A percentile compares a stretch with the other conserved stretches of the same genome.
phyloP scores from a whole-genome alignment of 2,888 invertebrate species.

The Hipparchia semele region DNA sequence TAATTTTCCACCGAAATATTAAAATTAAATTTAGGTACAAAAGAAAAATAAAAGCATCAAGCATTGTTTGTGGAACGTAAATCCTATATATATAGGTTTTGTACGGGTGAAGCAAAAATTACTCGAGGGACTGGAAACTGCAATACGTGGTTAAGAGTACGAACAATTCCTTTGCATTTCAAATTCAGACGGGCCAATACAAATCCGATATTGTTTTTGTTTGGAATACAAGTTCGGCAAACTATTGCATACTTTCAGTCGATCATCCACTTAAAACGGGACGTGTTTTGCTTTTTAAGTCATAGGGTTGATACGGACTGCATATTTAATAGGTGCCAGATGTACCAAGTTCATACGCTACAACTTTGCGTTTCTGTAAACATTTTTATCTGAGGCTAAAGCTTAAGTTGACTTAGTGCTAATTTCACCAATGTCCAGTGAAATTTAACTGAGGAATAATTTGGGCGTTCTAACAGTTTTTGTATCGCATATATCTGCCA shows the following conservation, averaged over 20 bases:
- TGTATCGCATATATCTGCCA: too few relatives aligned
- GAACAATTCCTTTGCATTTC: conserved; percentile 8
- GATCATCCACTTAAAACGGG: conserved; percentile 38
- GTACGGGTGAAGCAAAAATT: conserved; percentile 10
- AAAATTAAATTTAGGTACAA: too few relatives aligned
- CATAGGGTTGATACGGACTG: not conserved
- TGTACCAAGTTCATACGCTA: not conserved
- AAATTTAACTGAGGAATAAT: too few relatives aligned
- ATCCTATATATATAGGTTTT: not conserved
- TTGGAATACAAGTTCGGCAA: conserved; percentile 33
- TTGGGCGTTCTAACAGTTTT: too few relatives aligned
- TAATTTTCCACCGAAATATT: too few relatives aligned
- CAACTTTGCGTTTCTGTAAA: not conserved
- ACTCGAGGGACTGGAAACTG: conserved; percentile 9
- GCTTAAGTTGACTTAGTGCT: too few relatives aligned
- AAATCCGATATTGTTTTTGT: conserved; percentile 37
- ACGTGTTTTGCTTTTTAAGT: conserved; percentile 38
- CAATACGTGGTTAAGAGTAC: conserved; percentile 14
- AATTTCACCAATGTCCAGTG: too few relatives aligned
- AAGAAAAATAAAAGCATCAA: not conserved
- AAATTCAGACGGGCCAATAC: conserved; percentile 29
- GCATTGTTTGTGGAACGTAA: not conserved
- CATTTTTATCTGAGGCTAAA: too few relatives aligned
- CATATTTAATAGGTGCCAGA: not conserved
- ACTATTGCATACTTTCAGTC: conserved; percentile 35